Percentiles rank a stretch among this genome's conserved stretches.
Evolutionary conservation across 2,888 invertebrate species (phyloP).

Genomic region (Platerodrilus igneus): DNA sequence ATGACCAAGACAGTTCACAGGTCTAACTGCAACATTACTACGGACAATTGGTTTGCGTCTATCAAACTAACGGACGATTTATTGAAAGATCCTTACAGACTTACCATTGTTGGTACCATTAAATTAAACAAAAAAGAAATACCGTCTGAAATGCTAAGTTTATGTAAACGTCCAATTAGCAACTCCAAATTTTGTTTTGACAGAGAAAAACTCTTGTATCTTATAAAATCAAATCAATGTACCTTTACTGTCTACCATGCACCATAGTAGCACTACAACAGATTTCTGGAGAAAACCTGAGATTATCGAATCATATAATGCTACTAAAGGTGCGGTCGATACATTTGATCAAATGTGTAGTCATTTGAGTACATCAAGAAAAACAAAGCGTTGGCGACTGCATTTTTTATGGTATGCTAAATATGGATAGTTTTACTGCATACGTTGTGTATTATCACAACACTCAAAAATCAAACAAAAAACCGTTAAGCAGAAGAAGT

Average conservation of each 20-base stretch:
- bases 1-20: slow-evolving; percentile 31
- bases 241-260: slow-evolving; percentile 11
- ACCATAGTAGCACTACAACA: slow-evolving; percentile 1
- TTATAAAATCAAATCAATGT: slow-evolving; percentile 18
- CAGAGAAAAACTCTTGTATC: slow-evolving; percentile 14
- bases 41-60: slow-evolving; percentile 41
- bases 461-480: neutral
- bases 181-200: slow-evolving; percentile 16
- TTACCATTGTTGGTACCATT: slow-evolving; percentile 37
- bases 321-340: slow-evolving; percentile 13
- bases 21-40: slow-evolving; percentile 29
- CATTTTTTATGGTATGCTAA: slow-evolving; percentile 13
- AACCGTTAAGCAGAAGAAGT: too few species aligned
- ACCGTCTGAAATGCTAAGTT: slow-evolving; percentile 29
- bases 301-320: slow-evolving; percentile 14
- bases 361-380: slow-evolving; percentile 7
- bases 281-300: slow-evolving; percentile 7
- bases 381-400: slow-evolving; percentile 13
- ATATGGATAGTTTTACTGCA: slow-evolving; percentile 4
- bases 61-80: slow-evolving; percentile 34
- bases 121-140: slow-evolving; percentile 39
- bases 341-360: slow-evolving; percentile 13
- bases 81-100: slow-evolving; percentile 34
- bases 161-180: neutral
- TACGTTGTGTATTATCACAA: slow-evolving; percentile 8